Evolutionary conservation across 2,888 invertebrate species (phyloP), one percentile per base, ranked within the genome.

Genomic region (Nasonia oneida): DNA sequence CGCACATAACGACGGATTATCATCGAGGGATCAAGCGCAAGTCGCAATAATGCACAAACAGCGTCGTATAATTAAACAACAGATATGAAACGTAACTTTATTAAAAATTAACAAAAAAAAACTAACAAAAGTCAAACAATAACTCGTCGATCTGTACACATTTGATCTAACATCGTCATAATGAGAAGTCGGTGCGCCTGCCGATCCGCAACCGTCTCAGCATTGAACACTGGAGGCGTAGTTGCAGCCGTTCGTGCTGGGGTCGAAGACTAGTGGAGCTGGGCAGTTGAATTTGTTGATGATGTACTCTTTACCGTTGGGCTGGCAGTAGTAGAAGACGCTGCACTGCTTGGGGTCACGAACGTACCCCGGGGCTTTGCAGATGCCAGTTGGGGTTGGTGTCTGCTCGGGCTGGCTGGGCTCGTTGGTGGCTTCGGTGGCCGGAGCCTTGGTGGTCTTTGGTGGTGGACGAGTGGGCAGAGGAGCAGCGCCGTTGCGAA

Each of bases 321-420:
- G 0, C 33, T 78, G 23, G 47, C 89, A 89, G 18, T 84, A 86
- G 74, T 89, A 89, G 64, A 88, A 89, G 57, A 73, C 78, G 0
- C 70, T 53, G 50, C 87, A 88, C 6, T 87, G 78, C 0, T 77
- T 14, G 1, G 86, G 77, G 50, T 88, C 88, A 0, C 87, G 87
- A 0, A 81, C 47, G 67, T 70, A 88, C 42, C 87, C 89, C 1
- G 47, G 39, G 0, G 64, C 2, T 15, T 29, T 18, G 61, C 86
- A 83, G 12, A 81, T 14, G 1, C 14, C 74, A 0, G 1, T 14
- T 2, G 78, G 39, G 1, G 18, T 6, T 18, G 67, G 29, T 47
- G 14, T 33, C 18, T 70, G 50, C 3, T 42, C 47, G 4, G 80
- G 61, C 2, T 57, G 61, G 77, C 15, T 33, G 15, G 29, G 70